Base-by-base conservation (phyloP, 2,888 invertebrate species). In the Epiblema foenella region DNA sequence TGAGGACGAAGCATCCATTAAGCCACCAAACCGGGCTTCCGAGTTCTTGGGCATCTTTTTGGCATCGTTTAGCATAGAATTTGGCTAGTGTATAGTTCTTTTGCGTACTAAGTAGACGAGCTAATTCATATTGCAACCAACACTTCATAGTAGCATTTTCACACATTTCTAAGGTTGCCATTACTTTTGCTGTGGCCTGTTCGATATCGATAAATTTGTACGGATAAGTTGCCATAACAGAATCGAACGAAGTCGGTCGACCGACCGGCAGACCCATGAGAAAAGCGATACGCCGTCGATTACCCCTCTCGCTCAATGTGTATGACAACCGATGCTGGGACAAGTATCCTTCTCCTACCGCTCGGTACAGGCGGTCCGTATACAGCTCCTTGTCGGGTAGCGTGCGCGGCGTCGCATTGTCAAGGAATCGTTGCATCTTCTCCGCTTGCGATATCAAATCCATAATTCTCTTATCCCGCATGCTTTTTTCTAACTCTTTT, bases 91-190 rank as follows among this genome's bases (percentile, higher is more conserved):
- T 88, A 75, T 89, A 93, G 80, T 91, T 93, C 74, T 93, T 93
- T 74, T 93, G 92, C 3, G 84, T 83, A 66, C 86, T 87, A 37
- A 91, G 82, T 49, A 93, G 77, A n/a, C 90, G 81, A 71, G 93
- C 83, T 51, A 93, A 73, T 79, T 93, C 93, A 66, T 93, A 93
- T 89, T 88, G 87, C 20, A 93, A 77, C 92, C 93, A 93, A 77
- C 93, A 93, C 74, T 88, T 90, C 91, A 91, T 90, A 12, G 88
- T 90, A 0, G 87, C 81, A 75, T 93, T 93, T 78, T 93, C 93
- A 74, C 92, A 93, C 91, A 92, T 91, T 42, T 93, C 90, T 5
- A 93, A 82, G 18, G 85, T 83, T 1, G 79, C 77, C 10, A 80
- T 75, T 0, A 90, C 88, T 77, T 87, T 92, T 56, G 86, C 84